These are phyloP conservation scores for Eilema depressum DNA, from an alignment of 2,888 invertebrate species.

Conservation along the genomic window DNA sequence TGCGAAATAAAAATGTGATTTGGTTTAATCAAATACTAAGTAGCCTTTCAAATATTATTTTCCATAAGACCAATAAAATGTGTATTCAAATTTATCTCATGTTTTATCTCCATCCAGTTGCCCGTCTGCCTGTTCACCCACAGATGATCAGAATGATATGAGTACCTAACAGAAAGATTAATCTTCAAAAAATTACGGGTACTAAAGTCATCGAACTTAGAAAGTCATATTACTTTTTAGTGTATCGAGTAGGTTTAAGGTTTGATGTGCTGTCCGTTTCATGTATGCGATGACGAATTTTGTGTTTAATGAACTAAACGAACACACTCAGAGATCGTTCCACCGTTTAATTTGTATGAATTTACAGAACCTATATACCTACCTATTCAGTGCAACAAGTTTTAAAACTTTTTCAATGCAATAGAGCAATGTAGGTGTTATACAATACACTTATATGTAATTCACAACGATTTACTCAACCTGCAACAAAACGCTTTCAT, in stretches of 20 bases:
- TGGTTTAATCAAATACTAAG: neutral
- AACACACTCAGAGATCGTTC: neutral
- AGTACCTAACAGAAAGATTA: too few species aligned
- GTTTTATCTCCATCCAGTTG: too few species aligned
- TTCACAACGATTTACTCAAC: neutral
- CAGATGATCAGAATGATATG: too few species aligned
- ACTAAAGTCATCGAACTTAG: too few species aligned
- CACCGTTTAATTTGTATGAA: neutral
- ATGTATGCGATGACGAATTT: neutral
- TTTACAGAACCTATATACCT: neutral
- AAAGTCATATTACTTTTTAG: too few species aligned
- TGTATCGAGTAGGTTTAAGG: too few species aligned
- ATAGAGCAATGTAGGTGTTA: neutral
- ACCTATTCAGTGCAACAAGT: too few species aligned
- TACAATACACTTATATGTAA: neutral
- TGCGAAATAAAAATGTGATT: too few species aligned
- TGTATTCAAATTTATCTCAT: too few species aligned
- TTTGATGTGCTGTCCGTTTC: too few species aligned
- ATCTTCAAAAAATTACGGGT: too few species aligned
- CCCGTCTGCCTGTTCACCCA: too few species aligned
- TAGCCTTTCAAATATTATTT: neutral
- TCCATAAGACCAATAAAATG: neutral
- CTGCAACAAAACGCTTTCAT: neutral
- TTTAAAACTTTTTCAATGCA: neutral
- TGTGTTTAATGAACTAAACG: neutral